Conservation (phyloP, 2,888 invertebrate genomes). For the Smittia aterrima region DNA sequence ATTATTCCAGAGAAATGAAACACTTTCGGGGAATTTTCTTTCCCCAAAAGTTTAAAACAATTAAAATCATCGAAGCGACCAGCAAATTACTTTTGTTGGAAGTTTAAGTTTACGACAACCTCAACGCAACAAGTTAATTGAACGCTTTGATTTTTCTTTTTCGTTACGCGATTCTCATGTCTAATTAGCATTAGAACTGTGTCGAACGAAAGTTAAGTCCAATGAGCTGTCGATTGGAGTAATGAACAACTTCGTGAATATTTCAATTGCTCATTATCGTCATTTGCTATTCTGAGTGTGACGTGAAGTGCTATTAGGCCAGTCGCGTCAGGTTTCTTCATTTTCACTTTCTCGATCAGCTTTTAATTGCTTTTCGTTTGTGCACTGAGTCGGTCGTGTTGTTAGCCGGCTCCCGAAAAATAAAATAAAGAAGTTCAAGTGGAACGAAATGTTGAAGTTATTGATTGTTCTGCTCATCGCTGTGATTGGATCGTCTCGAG, state of each 20-base stretch:
- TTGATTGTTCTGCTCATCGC: constrained; percentile 11
- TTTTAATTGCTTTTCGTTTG: constrained; percentile 38
- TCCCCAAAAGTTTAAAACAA: too few species aligned
- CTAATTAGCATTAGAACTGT: not conserved
- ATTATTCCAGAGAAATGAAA: too few species aligned
- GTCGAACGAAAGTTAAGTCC: not conserved
- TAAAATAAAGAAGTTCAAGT: not conserved
- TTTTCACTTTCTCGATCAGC: constrained; percentile 36
- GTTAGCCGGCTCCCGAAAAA: not conserved
- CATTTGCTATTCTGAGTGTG: not conserved
- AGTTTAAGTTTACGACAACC: too few species aligned
- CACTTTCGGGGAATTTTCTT: too few species aligned
- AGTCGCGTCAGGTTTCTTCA: not conserved
- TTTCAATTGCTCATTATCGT: not conserved
- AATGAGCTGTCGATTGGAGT: not conserved
- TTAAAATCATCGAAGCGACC: too few species aligned
- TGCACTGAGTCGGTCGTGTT: constrained; percentile 12
- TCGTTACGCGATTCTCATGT: not conserved
- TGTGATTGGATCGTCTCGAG: constrained; percentile 15
- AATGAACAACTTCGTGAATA: not conserved
- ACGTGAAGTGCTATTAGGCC: not conserved
- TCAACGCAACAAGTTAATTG: not conserved
- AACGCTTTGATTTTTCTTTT: not conserved
- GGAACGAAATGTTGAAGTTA: constrained; percentile 6
- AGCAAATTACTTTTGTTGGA: too few species aligned